phyloP scores from a whole-genome alignment of 2,797 vertebrate genomes.

The Steatocranus sp. region DNA sequence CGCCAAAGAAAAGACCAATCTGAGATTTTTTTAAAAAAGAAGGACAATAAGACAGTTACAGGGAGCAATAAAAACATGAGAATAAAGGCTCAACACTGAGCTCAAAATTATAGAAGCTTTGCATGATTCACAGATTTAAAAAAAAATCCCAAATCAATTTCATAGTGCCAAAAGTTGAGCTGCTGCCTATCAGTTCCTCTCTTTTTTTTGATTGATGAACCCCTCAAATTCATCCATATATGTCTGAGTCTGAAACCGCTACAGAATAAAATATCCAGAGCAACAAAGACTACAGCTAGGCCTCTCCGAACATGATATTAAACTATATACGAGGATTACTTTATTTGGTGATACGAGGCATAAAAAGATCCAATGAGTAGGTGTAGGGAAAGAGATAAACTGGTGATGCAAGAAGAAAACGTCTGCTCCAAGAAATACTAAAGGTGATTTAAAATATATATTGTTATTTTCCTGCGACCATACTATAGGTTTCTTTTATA shows the following conservation, averaged over 20 bases:
- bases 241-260: not conserved
- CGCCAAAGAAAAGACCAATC: slow-evolving; percentile 96
- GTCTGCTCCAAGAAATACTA: not conserved
- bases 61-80: not conserved
- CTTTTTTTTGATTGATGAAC: not conserved
- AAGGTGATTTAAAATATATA: not conserved
- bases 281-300: not conserved
- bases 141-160: not conserved
- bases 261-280: not conserved
- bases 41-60: not conserved
- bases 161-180: not conserved
- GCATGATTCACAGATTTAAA: not conserved
- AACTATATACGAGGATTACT: not conserved
- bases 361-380: not conserved
- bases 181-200: not conserved
- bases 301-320: not conserved
- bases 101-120: not conserved
- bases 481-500: not conserved
- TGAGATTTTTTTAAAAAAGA: slow-evolving; percentile 24
- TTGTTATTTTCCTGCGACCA: not conserved
- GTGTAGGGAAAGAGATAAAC: not conserved
- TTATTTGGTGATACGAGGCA: not conserved
- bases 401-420: not conserved
- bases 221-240: not conserved
- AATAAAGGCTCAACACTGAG: not conserved